These are phyloP conservation scores for Pseudochirops cupreus DNA, from an alignment of 2,797 vertebrate species.

Conservation along the genomic window DNA sequence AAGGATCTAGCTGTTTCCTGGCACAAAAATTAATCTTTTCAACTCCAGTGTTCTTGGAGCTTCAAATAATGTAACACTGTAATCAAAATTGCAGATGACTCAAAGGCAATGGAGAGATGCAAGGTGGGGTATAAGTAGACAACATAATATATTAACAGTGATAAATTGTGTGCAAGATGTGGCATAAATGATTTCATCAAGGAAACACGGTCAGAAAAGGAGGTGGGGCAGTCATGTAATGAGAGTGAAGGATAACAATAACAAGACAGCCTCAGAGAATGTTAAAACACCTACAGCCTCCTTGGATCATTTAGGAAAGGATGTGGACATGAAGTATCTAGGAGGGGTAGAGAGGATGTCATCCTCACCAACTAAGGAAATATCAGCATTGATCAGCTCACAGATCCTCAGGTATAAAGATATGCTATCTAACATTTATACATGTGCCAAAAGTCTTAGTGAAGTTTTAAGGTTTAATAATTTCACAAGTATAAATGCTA, in stretches of 20 bases:
- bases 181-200: background rate
- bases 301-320: background rate
- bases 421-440: background rate
- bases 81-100: background rate
- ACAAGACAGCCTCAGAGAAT: background rate
- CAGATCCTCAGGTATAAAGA: background rate
- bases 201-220: background rate
- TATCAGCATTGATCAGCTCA: background rate
- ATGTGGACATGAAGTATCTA: background rate
- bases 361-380: background rate
- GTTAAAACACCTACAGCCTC: background rate
- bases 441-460: background rate
- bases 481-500: background rate
- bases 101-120: background rate
- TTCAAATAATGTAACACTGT: background rate
- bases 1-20: background rate
- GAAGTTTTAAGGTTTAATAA: background rate
- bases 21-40: background rate
- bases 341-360: background rate
- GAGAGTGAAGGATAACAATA: background rate
- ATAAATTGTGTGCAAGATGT: background rate
- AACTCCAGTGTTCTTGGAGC: background rate
- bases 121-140: background rate
- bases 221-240: background rate
- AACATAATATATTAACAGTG: background rate